Evolutionary conservation across 30 jellyfish, hydroid and myxozoan genomes (phyloP), one percentile per base, ranked within the genome.

Genomic region (Euphysa ruthae): DNA sequence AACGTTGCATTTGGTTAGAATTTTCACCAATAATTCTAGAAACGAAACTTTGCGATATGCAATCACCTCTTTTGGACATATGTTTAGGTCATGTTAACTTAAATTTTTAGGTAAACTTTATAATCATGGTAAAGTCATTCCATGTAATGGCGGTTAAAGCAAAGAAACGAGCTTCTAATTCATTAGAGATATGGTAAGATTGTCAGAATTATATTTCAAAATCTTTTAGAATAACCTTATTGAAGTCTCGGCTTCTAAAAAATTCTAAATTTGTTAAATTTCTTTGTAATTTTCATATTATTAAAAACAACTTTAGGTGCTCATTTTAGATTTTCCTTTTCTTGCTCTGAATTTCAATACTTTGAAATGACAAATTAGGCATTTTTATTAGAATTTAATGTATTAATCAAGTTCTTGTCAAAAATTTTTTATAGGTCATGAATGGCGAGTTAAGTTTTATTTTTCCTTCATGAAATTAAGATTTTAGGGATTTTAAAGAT

Each of bases 131-230:
- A 42, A 61, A 52, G 70, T 75, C 95, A 4, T 19, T 83, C 21
- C 76, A 56, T 16, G 52, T 83, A 18, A 77, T 83, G 92, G 27
- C 73, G 28, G 42, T 30, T 21, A 83, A 83, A 62, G 71, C 89
- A 2, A 83, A 66, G 44, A 69, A 70, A 26, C 60, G 95, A 38
- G 70, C 61, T 23, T 6, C 68, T 16, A 43, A 32, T 10, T 29
- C 55, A 16, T 79, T 60, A 10, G 92, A 74, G 55, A 56, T 83
- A 32, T 83, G 95, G 95, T 83, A 24, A 27, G 84, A n/a, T n/a
- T 46, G 4, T 46, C 28, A n/a, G 4, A 29, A 46, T 46, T 38
- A 38, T 38, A 8, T 38, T 38, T 38, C n/a, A 38, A 8, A 38
- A 38, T 12, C n/a, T 38, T 38, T 38, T 38, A 8, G n/a, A 12